These are phyloP conservation scores for Saxidomus purpurata DNA, from an alignment of 1,140 invertebrate species.

Conservation along the genomic window DNA sequence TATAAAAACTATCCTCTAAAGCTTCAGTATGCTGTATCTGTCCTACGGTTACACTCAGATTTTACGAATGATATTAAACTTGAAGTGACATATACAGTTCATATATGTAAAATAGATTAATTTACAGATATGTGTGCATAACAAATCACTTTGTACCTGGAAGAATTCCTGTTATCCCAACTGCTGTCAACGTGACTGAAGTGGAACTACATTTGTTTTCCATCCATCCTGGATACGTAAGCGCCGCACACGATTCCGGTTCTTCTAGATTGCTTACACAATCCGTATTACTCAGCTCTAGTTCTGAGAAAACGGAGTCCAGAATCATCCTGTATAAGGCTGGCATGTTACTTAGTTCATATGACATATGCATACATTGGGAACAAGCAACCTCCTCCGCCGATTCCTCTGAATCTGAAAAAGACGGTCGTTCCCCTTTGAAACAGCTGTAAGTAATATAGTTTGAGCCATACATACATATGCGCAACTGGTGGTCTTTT, in stretches of 20 bases:
- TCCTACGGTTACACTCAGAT: too few species aligned
- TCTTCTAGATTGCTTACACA: conserved; percentile 59
- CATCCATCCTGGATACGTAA: not conserved
- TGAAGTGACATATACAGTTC: not conserved
- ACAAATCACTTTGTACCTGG: not conserved
- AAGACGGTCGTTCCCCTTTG: too few species aligned
- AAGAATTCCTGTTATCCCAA: not conserved
- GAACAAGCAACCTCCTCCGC: not conserved
- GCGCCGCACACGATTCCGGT: conserved; percentile 11
- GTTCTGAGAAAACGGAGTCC: conserved; percentile 36
- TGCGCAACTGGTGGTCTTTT: too few species aligned
- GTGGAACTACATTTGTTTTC: not conserved
- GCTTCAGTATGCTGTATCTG: too few species aligned
- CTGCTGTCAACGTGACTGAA: not conserved
- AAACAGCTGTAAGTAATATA: too few species aligned
- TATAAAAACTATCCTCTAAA: not conserved
- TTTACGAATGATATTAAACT: too few species aligned
- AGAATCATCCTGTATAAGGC: not conserved
- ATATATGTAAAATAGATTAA: not conserved
- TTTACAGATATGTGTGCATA: not conserved
- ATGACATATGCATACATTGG: not conserved
- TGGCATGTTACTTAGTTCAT: not conserved
- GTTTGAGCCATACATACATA: too few species aligned
- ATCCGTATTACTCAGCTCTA: conserved; percentile 50
- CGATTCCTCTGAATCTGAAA: not conserved